Evolutionary conservation across 2,888 invertebrate genomes (phyloP).

Genomic region (Lasioglossum morio): DNA sequence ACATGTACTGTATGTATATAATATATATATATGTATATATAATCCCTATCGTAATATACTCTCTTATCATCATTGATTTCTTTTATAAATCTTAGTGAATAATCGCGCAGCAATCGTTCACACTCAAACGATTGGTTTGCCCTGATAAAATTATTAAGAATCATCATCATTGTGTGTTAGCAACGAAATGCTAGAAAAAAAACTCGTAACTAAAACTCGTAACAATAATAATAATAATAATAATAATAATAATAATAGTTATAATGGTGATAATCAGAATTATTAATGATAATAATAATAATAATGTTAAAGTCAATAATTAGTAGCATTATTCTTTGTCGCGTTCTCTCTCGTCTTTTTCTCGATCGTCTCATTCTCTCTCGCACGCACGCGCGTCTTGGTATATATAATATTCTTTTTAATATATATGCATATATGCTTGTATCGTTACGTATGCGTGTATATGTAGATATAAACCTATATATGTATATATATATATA

Average conservation of each 20-base stretch:
- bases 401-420: slow-evolving; percentile 30
- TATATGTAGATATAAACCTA: slow-evolving; percentile 32
- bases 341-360: slow-evolving; percentile 19
- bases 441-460: slow-evolving; percentile 34
- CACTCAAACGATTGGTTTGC: slow-evolving; percentile 9
- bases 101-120: slow-evolving; percentile 24
- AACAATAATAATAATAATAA: slow-evolving; percentile 67
- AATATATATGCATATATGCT: slow-evolving; percentile 26
- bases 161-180: slow-evolving; percentile 35
- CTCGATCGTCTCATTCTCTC: slow-evolving; percentile 19
- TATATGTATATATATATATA: slow-evolving; percentile 53
- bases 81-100: slow-evolving; percentile 17
- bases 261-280: slow-evolving; percentile 53
- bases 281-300: slow-evolving; percentile 53
- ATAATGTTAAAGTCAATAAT: slow-evolving; percentile 54
- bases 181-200: slow-evolving; percentile 59
- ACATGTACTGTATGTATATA: slow-evolving; percentile 36
- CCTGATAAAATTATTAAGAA: slow-evolving; percentile 64
- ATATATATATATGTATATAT: neutral
- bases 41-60: neutral
- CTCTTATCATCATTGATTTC: slow-evolving; percentile 18
- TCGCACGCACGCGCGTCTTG: slow-evolving; percentile 1
- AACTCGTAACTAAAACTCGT: slow-evolving; percentile 47
- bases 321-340: slow-evolving; percentile 35
- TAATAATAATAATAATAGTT: slow-evolving; percentile 67